These are phyloP conservation scores for Cistogaster globosa DNA, from an alignment of 2,888 invertebrate species.

Conservation along the genomic window DNA sequence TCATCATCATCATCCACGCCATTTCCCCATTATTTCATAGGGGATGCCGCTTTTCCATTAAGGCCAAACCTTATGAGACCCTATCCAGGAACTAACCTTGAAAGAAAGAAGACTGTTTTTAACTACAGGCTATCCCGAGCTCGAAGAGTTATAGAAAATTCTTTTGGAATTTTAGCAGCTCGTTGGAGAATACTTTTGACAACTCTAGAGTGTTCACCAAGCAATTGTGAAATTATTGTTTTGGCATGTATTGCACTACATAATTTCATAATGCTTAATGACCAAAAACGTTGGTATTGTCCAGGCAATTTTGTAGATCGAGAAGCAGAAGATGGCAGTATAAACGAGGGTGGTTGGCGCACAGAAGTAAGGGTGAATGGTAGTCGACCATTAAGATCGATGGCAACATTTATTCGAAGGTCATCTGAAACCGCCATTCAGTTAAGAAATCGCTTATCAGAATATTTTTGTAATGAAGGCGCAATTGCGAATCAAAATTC, in stretches of 20 bases:
- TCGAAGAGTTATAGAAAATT: too few species aligned
- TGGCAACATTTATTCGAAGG: slow-evolving; percentile 1
- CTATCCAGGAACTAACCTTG: background rate
- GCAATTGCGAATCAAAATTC: slow-evolving; percentile 12
- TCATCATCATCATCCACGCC: too few species aligned
- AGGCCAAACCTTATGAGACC: too few species aligned
- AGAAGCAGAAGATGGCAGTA: background rate
- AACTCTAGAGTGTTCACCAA: too few species aligned
- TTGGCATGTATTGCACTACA: too few species aligned
- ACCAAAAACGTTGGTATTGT: slow-evolving; percentile 15
- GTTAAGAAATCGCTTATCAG: background rate
- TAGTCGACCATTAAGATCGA: background rate
- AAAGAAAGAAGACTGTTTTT: too few species aligned
- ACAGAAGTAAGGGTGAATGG: slow-evolving; percentile 1
- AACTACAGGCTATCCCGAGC: too few species aligned
- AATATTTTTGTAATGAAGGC: slow-evolving; percentile 22
- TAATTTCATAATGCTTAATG: slow-evolving; percentile 1
- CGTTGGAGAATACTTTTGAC: too few species aligned
- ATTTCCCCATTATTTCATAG: too few species aligned
- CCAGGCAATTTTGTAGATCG: background rate
- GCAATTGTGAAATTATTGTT: too few species aligned
- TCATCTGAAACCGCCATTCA: slow-evolving; percentile 1
- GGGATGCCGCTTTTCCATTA: too few species aligned
- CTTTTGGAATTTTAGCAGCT: too few species aligned
- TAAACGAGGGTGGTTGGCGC: background rate